Evolutionary conservation across 37 sponge, comb jelly and placozoan genomes (phyloP).

Genomic region (Amphimedon queenslandica): DNA sequence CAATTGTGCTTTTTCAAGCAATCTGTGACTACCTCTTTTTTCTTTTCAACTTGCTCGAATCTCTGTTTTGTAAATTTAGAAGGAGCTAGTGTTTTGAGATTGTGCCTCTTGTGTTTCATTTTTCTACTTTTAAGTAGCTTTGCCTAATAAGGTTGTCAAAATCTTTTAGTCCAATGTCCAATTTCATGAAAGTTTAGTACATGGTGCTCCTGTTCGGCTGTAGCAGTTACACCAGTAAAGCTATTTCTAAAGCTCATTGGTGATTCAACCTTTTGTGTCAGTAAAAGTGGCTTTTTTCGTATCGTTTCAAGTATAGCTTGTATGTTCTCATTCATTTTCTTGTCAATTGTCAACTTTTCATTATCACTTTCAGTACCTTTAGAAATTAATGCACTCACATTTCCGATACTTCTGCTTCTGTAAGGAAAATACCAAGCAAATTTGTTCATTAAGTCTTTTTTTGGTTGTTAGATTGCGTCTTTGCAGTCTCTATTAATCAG

Average conservation of each 20-base stretch:
- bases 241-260: background rate
- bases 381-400: background rate
- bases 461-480: background rate
- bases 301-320: background rate
- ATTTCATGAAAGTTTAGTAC: background rate
- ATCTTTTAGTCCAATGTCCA: conserved; percentile 1
- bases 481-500: background rate
- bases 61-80: conserved; percentile 2
- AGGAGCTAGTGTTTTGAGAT: background rate
- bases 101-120: background rate
- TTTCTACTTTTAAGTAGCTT: background rate
- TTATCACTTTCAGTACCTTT: background rate
- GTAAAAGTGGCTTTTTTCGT: background rate
- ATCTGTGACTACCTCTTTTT: background rate
- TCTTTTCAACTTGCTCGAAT: conserved; percentile 17
- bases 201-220: background rate
- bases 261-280: background rate
- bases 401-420: conserved; percentile 4
- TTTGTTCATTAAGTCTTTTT: background rate
- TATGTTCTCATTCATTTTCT: background rate
- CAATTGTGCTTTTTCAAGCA: background rate
- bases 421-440: background rate
- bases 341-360: background rate
- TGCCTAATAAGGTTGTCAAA: background rate
- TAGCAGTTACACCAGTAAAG: background rate